Evolutionary conservation across 2,888 invertebrate genomes (phyloP).

Genomic region (Hipparchia semele): DNA sequence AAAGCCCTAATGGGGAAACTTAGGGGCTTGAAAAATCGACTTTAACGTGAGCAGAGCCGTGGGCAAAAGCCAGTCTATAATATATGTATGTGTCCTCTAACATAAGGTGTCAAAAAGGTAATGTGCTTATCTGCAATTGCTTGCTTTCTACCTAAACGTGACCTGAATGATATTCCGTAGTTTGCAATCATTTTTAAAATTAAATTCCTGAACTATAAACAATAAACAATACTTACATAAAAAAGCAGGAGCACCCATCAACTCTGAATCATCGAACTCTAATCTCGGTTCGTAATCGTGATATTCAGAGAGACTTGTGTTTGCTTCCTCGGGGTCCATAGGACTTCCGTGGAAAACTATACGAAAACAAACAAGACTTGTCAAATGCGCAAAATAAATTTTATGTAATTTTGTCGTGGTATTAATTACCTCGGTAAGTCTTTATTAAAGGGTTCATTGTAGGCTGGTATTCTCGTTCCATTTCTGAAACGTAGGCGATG

Average conservation of each 20-base stretch:
- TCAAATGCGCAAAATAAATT: neutral
- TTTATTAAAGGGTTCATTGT: constrained; percentile 67
- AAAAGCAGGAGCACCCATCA: constrained; percentile 81
- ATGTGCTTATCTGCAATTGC: too few relatives aligned
- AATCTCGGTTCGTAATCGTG: constrained; percentile 97
- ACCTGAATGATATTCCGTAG: too few relatives aligned
- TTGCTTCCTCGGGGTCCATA: constrained; percentile 87
- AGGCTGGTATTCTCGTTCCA: constrained; percentile 73
- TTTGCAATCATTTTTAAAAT: too few relatives aligned
- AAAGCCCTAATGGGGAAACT: too few relatives aligned
- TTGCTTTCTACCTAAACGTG: too few relatives aligned
- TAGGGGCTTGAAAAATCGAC: too few relatives aligned
- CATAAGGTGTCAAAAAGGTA: too few relatives aligned
- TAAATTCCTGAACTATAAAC: neutral
- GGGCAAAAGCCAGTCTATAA: too few relatives aligned
- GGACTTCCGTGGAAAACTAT: constrained; percentile 64
- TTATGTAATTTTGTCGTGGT: neutral
- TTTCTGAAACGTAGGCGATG: constrained; percentile 37
- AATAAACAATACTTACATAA: constrained; percentile 11
- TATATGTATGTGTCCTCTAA: too few relatives aligned
- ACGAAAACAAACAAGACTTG: neutral
- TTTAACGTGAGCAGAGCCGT: too few relatives aligned
- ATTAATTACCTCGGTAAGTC: constrained; percentile 69
- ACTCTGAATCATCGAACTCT: constrained; percentile 98
- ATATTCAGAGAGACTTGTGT: constrained; percentile 94